Base-by-base conservation (phyloP, 2,113 vertebrate species). In the Hypomesus transpacificus region DNA sequence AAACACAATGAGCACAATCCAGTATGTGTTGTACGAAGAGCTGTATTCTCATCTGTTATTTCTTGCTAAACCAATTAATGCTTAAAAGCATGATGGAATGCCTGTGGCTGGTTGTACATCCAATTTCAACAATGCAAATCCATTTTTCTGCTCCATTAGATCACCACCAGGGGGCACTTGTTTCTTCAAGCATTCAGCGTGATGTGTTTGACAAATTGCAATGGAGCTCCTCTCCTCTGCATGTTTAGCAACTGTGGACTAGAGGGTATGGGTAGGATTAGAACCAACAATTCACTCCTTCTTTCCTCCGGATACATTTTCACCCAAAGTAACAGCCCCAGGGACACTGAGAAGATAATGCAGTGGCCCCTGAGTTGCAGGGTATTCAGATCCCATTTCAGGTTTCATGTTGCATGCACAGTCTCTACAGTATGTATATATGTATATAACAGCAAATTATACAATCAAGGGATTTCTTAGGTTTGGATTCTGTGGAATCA, bases 101-200 rank as follows among this genome's bases (percentile, higher is more conserved):
- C 85, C 85, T 81, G 75, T 75, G 84, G 87, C 87, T 89, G 85
- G 63, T 85, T 86, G 75, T 87, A 87, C 81, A 73, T 75, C 77
- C 83, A 82, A 86, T 86, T 84, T 76, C 66, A 86, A 89, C 84
- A 87, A 88, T 88, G 80, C 84, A 82, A 87, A 84, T 82, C 74
- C 75, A 61, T 87, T 88, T 89, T 87, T 89, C 85, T 89, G 86
- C 58, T 89, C 86, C 85, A 87, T 89, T 91, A 86, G 77, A 84
- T 87, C 79, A 82, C 91, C 91, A 92, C 91, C 90, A 91, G 90
- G 89, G 90, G 91, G 91, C 89, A 89, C 84, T 85, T 90, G 85
- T 85, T 90, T 84, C 85, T 81, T 87, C 84, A 85, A 87, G 85
- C 87, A 81, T 82, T 81, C 77, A 81, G 80, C 84, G 80, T 77